phyloP scores from a whole-genome alignment of 2,797 vertebrate species.

The Sebastes cheni region DNA sequence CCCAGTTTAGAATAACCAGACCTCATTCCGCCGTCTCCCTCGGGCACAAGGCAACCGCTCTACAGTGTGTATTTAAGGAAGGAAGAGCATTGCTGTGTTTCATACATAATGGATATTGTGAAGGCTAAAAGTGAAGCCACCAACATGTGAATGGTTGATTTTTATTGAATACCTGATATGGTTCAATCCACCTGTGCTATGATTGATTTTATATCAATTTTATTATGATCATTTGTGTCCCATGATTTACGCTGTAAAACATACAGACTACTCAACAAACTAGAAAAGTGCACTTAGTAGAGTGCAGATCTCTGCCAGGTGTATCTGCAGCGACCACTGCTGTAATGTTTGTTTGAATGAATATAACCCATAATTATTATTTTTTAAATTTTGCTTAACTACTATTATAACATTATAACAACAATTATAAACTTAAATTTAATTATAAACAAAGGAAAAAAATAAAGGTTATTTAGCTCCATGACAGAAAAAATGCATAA shows the following conservation, averaged over 20 bases:
- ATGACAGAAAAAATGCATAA: background rate
- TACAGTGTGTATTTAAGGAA: slow-evolving; percentile 5
- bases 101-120: slow-evolving; percentile 9
- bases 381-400: too few relatives aligned
- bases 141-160: too few relatives aligned
- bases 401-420: background rate
- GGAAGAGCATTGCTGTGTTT: background rate
- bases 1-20: slow-evolving; percentile 4
- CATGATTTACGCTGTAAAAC: background rate
- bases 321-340: too few relatives aligned
- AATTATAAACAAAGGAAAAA: background rate
- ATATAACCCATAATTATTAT: too few relatives aligned
- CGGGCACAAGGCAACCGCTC: background rate
- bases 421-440: too few relatives aligned
- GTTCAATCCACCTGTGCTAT: background rate
- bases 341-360: too few relatives aligned
- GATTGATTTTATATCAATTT: fast-evolving
- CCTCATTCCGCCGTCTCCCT: background rate
- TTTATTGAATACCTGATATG: background rate
- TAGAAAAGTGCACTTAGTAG: background rate
- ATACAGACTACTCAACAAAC: background rate
- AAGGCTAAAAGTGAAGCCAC: background rate
- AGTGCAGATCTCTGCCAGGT: background rate
- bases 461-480: background rate
- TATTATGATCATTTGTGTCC: background rate